Conservation (phyloP, 1,140 invertebrate genomes). For the Charaxes varanes region DNA sequence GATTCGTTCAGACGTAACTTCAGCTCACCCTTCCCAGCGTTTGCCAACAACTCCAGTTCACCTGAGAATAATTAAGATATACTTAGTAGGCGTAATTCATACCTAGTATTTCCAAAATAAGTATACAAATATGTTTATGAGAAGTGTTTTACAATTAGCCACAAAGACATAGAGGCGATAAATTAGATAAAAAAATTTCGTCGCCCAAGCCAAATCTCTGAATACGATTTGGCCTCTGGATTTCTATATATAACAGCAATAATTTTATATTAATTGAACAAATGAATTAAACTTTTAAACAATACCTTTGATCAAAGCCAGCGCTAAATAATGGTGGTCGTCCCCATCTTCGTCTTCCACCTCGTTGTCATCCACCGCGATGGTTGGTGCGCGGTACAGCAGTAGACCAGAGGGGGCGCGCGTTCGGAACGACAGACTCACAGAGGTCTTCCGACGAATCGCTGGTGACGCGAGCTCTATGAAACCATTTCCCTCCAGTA, state of each 20-base stretch:
- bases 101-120: too few species aligned
- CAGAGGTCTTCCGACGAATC: constrained; percentile 78
- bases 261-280: too few species aligned
- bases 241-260: too few species aligned
- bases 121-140: too few species aligned
- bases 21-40: constrained; percentile 80
- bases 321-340: constrained; percentile 50
- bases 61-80: constrained; percentile 23
- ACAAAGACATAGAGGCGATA: too few species aligned
- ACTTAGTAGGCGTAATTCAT: too few species aligned
- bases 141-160: too few species aligned
- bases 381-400: constrained; percentile 81
- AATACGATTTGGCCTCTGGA: too few species aligned
- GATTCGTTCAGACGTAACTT: constrained; percentile 76
- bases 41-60: constrained; percentile 67
- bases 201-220: too few species aligned
- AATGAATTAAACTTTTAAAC: background rate
- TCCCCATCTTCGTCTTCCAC: constrained; percentile 45
- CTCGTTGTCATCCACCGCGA: constrained; percentile 28
- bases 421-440: constrained; percentile 88
- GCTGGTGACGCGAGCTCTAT: constrained; percentile 82
- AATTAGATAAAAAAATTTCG: too few species aligned
- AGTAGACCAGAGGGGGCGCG: constrained; percentile 81
- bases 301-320: constrained; percentile 53
- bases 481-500: constrained; percentile 82